These are phyloP conservation scores for Pseudopleuronectes americanus DNA, from an alignment of 2,797 vertebrate genomes.

Conservation along the genomic window DNA sequence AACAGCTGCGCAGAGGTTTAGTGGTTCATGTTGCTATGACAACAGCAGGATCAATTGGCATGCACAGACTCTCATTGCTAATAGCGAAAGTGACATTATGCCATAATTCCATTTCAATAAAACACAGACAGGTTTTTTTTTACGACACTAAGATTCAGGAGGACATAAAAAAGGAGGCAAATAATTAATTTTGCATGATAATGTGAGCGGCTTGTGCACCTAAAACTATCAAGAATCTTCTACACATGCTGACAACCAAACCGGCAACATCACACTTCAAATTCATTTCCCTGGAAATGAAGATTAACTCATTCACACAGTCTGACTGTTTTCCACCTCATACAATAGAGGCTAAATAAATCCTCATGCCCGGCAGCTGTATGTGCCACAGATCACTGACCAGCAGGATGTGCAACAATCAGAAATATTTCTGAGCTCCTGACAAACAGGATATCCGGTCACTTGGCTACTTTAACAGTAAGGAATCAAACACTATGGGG, in stretches of 20 bases:
- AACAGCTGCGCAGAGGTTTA: conserved; percentile 86
- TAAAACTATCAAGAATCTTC: conserved; percentile 56
- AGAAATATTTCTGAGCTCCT: conserved; percentile 70
- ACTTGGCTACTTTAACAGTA: conserved; percentile 60
- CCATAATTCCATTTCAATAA: conserved; percentile 82
- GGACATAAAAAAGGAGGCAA: conserved; percentile 65
- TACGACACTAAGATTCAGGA: conserved; percentile 60
- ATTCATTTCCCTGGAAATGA: conserved; percentile 36
- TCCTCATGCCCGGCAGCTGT: conserved; percentile 59
- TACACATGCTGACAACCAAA: conserved; percentile 54
- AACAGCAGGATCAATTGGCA: conserved; percentile 85
- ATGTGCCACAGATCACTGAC: conserved; percentile 72
- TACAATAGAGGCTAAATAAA: conserved; percentile 69
- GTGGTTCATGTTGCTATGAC: conserved; percentile 87
- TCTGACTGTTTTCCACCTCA: conserved; percentile 47
- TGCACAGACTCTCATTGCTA: conserved; percentile 79
- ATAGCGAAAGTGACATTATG: conserved; percentile 84
- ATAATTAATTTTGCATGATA: conserved; percentile 75
- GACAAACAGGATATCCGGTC: conserved; percentile 79
- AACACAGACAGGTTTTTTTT: conserved; percentile 74
- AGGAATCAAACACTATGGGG: conserved; percentile 43
- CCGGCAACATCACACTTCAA: conserved; percentile 47
- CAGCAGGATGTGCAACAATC: conserved; percentile 78
- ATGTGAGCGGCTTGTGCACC: conserved; percentile 46
- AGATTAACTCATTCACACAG: conserved; percentile 35